A percentile compares a stretch with the other conserved stretches of the same genome.
Evolutionary conservation across 2,797 vertebrate genomes (phyloP).

Genomic region (Cossypha dichroa): DNA sequence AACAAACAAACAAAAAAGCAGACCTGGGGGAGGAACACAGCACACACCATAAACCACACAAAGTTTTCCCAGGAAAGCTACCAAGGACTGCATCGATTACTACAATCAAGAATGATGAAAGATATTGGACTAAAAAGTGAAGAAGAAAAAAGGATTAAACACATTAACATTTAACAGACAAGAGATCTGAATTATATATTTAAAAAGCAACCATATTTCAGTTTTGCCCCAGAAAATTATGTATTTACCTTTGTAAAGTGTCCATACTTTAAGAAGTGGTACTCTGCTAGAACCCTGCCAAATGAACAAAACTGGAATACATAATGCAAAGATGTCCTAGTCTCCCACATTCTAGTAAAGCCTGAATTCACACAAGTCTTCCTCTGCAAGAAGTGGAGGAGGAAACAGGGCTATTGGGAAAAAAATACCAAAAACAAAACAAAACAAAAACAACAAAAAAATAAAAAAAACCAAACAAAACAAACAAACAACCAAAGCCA

Average conservation of each 20-base stretch:
- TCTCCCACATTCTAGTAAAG: neutral
- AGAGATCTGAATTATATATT: neutral
- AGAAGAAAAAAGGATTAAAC: neutral
- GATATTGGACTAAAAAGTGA: neutral
- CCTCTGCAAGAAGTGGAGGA: neutral
- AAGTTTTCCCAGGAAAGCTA: neutral
- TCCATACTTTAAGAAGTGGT: neutral
- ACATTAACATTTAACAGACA: neutral
- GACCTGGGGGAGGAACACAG: rapidly evolving
- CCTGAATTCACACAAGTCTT: neutral
- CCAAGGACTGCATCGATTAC: neutral
- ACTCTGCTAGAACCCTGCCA: neutral
- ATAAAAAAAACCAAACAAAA: no score
- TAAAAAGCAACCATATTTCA: neutral
- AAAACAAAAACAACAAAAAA: neutral
- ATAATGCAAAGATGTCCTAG: neutral
- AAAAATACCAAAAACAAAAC: neutral
- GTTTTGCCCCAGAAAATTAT: neutral
- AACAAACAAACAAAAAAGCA: neutral
- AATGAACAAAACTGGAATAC: neutral
- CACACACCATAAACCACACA: neutral
- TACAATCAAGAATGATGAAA: neutral
- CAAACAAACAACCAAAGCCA: neutral
- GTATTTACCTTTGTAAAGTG: neutral
- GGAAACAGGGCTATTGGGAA: rapidly evolving